Conservation (phyloP, 2,888 invertebrate genomes). For the Eupithecia subumbrata region DNA sequence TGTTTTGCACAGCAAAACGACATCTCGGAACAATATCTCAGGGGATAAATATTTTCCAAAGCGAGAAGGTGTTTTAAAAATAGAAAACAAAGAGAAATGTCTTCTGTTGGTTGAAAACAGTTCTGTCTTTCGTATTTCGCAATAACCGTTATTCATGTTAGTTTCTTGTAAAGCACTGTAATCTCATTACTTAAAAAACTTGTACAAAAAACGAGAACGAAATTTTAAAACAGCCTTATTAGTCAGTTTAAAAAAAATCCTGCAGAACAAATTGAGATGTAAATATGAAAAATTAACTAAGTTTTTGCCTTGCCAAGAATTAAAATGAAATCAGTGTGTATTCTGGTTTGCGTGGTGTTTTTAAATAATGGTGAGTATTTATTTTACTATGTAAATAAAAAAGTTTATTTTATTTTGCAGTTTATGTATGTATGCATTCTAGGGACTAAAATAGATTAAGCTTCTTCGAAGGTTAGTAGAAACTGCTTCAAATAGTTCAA, state of each 20-base stretch:
- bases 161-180: background rate
- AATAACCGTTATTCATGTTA: background rate
- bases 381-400: background rate
- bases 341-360: background rate
- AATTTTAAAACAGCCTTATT: background rate
- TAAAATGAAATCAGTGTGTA: background rate
- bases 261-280: background rate
- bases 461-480: background rate
- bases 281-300: background rate
- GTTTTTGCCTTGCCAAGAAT: background rate
- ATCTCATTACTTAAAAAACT: background rate
- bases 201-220: background rate
- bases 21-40: background rate
- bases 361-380: background rate
- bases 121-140: background rate
- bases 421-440: background rate
- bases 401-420: background rate
- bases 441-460: background rate
- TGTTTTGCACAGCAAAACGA: background rate
- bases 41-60: background rate
- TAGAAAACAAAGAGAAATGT: background rate
- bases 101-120: background rate
- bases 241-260: background rate
- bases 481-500: too few relatives aligned
- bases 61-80: background rate